Evolutionary conservation across 1,140 invertebrate genomes (phyloP).

Genomic region (Papilio dardanus): DNA sequence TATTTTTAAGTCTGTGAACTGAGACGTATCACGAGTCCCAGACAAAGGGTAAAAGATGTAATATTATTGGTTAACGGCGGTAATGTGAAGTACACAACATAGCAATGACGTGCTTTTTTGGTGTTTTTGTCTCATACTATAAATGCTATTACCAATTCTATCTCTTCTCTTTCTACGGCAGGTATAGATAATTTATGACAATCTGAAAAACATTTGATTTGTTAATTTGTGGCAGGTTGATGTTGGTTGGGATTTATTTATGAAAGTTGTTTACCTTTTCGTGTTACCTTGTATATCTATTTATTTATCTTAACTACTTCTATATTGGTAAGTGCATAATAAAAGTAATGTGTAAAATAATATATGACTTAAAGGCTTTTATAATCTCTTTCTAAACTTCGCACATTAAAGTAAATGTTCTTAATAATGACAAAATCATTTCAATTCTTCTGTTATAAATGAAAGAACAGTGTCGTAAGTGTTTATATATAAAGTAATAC

Average conservation of each 20-base stretch:
- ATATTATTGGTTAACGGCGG: too few species aligned
- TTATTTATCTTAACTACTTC: neutral
- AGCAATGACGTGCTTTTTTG: too few species aligned
- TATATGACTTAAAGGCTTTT: neutral
- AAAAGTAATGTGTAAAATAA: neutral
- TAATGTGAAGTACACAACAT: too few species aligned
- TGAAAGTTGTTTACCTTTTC: slow-evolving; percentile 35
- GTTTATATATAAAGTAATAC: neutral
- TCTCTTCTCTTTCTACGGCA: too few species aligned
- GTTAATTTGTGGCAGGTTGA: neutral
- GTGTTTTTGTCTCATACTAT: too few species aligned
- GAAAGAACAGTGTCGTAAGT: neutral
- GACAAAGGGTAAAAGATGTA: too few species aligned
- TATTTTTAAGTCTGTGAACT: too few species aligned
- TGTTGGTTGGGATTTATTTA: slow-evolving; percentile 20
- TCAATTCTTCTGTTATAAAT: neutral
- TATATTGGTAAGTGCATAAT: slow-evolving; percentile 4
- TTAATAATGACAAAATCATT: neutral
- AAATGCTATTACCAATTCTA: too few species aligned
- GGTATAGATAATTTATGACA: too few species aligned
- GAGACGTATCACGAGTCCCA: too few species aligned
- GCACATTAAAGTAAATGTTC: neutral
- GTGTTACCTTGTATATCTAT: slow-evolving; percentile 8
- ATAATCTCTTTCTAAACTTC: neutral
- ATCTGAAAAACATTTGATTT: neutral